These are phyloP conservation scores for Priocnemis perturbator DNA, from an alignment of 2,888 invertebrate genomes.

Conservation along the genomic window DNA sequence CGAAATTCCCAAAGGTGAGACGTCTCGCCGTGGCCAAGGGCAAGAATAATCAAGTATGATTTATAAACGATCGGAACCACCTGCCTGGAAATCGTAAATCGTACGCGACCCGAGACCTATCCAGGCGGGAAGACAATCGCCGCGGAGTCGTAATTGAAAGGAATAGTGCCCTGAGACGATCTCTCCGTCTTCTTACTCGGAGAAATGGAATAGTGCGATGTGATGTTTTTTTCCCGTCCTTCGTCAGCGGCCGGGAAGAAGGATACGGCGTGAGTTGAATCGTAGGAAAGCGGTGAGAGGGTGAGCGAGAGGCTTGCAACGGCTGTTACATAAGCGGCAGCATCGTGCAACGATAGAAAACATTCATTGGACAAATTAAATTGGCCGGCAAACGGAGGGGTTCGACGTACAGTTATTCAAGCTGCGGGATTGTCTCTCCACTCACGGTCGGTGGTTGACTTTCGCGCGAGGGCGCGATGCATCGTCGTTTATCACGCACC, in stretches of 20 bases:
- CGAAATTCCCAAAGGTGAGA: too few species aligned
- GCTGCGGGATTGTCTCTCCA: background rate
- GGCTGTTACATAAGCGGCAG: background rate
- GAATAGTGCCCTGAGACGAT: conserved; percentile 16
- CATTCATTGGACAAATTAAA: conserved; percentile 50
- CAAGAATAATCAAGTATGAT: conserved; percentile 1
- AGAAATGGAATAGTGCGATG: too few species aligned
- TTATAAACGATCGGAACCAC: conserved; percentile 4
- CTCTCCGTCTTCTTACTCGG: background rate
- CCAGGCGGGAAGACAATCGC: conserved; percentile 17
- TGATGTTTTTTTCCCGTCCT: background rate
- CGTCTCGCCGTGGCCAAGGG: too few species aligned
- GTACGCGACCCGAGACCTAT: conserved; percentile 6
- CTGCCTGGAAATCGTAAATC: background rate
- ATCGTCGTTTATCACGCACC: conserved; percentile 15
- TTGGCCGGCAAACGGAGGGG: conserved; percentile 32
- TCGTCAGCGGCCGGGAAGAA: background rate
- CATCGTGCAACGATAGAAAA: conserved; percentile 29
- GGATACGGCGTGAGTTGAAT: background rate
- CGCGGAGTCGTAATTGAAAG: conserved; percentile 23
- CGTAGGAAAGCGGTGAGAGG: too few species aligned
- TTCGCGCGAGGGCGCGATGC: too few species aligned
- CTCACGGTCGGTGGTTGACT: too few species aligned
- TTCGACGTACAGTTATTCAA: conserved; percentile 40
- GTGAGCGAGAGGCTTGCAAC: conserved; percentile 5